Conservation (phyloP, 2,113 vertebrate species). For the Nicator chloris region DNA sequence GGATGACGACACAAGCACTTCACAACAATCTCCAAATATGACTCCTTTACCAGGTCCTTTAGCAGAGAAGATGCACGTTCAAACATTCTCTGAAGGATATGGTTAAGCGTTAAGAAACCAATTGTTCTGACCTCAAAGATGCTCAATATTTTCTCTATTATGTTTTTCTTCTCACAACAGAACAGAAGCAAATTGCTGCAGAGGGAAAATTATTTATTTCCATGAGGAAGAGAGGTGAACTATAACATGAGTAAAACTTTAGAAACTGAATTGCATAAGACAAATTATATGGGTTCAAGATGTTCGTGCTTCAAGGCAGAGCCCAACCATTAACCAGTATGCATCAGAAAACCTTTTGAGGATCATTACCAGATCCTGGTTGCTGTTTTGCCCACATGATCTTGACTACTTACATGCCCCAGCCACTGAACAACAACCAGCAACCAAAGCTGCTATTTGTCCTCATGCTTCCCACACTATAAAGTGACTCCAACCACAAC, state of each 20-base stretch:
- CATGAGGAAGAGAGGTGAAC: not conserved
- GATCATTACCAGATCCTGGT: not conserved
- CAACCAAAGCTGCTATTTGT: not conserved
- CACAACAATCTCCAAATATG: not conserved
- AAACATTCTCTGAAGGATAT: not conserved
- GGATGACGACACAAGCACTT: not conserved
- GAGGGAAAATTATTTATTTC: not conserved
- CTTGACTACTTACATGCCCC: not conserved
- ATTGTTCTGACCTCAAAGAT: not conserved
- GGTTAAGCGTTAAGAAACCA: not conserved
- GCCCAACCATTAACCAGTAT: not conserved
- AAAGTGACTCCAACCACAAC: not conserved
- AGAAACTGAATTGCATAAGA: not conserved
- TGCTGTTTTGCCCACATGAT: not conserved
- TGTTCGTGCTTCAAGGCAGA: not conserved
- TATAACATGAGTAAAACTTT: not conserved
- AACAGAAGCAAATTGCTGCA: not conserved
- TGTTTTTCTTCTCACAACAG: not conserved
- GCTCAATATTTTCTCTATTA: not conserved
- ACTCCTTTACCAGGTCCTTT: not conserved
- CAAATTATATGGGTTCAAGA: not conserved
- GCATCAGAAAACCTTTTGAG: not conserved
- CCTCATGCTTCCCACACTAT: not conserved
- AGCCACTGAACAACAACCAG: not conserved
- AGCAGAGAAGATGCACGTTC: not conserved